Evolutionary conservation across 2,888 invertebrate species (phyloP).

Genomic region (Pachycephus smyrnensis): DNA sequence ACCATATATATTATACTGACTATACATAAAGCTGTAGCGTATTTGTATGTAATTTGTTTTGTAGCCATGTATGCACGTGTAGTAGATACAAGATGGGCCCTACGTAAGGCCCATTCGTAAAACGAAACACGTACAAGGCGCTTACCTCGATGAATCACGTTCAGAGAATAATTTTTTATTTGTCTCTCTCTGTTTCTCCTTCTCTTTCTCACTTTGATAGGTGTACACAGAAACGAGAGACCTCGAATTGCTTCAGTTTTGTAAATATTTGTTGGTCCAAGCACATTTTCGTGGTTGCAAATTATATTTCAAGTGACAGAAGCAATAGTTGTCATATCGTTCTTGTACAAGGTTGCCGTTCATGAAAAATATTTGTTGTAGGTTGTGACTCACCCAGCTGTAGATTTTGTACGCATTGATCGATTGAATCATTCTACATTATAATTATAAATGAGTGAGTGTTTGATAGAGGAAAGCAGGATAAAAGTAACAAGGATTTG

Average conservation of each 20-base stretch:
- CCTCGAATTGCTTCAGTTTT: too few species aligned
- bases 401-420: too few species aligned
- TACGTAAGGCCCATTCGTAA: background rate
- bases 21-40: background rate
- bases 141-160: background rate
- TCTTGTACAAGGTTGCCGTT: too few species aligned
- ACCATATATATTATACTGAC: background rate
- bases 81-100: background rate
- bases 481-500: too few species aligned
- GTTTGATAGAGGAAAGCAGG: too few species aligned
- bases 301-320: too few species aligned
- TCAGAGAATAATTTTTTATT: background rate
- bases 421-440: background rate
- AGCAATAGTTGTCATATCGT: too few species aligned
- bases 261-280: too few species aligned
- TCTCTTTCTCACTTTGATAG: too few species aligned
- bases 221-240: too few species aligned
- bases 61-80: background rate
- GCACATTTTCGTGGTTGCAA: background rate
- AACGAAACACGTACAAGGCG: background rate
- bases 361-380: too few species aligned
- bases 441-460: background rate
- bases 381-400: too few species aligned
- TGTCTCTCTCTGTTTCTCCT: background rate
- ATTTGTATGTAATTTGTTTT: background rate